These are phyloP conservation scores for Prunella fulvescens DNA, from an alignment of 2,113 vertebrate species.

Conservation along the genomic window DNA sequence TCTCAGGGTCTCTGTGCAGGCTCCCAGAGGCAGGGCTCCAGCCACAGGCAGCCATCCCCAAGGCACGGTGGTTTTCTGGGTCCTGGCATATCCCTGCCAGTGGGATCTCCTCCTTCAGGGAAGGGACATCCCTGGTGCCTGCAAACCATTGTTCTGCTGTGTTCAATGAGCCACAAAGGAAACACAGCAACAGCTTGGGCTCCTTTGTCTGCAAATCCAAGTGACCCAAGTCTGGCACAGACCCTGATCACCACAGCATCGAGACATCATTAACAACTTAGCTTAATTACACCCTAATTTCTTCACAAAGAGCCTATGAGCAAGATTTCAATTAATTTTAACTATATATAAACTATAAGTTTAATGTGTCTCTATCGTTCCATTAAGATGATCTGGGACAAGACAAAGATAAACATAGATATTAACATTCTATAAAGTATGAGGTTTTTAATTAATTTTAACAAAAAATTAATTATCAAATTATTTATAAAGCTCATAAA, in stretches of 20 bases:
- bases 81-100: background rate
- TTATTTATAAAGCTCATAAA: constrained; percentile 24
- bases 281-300: constrained; percentile 31
- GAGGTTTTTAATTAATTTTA: constrained; percentile 26
- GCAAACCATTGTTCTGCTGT: background rate
- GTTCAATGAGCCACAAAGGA: background rate
- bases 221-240: background rate
- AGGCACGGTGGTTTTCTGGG: background rate
- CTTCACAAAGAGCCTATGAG: background rate
- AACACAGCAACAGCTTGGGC: background rate
- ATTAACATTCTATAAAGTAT: background rate
- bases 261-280: background rate
- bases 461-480: background rate
- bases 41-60: background rate
- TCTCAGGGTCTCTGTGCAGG: background rate
- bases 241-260: background rate
- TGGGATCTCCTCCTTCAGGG: background rate
- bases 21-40: fast-evolving
- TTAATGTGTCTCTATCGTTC: background rate
- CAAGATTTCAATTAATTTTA: constrained; percentile 41
- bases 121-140: background rate
- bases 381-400: constrained; percentile 8
- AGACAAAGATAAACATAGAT: constrained; percentile 39
- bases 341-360: background rate
- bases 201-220: background rate